These are phyloP conservation scores for Charaxes varanes DNA, from an alignment of 1,140 invertebrate genomes.

Conservation along the genomic window DNA sequence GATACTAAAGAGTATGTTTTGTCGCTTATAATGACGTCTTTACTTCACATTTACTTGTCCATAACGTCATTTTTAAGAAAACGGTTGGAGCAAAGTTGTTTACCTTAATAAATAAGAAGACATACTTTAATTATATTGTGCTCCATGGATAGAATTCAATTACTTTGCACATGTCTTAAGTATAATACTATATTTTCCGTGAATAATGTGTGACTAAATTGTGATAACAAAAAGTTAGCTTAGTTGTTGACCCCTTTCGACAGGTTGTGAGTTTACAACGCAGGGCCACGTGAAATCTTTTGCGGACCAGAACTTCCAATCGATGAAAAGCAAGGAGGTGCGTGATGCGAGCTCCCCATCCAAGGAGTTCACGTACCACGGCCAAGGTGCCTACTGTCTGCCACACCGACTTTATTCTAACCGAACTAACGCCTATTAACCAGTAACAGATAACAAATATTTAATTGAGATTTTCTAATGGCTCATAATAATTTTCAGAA, in stretches of 20 bases:
- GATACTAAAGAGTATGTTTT: no score
- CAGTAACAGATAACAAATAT: constrained; percentile 33
- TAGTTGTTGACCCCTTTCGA: constrained; percentile 27
- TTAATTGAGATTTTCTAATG: constrained; percentile 3
- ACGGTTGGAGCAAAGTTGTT: no score
- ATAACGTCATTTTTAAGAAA: no score
- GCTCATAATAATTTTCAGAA: constrained; percentile 45
- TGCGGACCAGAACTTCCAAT: constrained; percentile 82
- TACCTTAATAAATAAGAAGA: no score
- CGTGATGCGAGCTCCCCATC: constrained; percentile 84
- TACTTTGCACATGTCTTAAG: no score
- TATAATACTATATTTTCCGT: no score
- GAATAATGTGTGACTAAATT: no score
- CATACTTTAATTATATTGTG: no score
- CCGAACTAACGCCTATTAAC: constrained; percentile 63
- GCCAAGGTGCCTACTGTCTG: constrained; percentile 57
- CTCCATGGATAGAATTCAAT: no score
- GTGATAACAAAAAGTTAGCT: constrained; percentile 34
- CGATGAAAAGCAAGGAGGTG: constrained; percentile 84
- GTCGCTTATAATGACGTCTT: no score
- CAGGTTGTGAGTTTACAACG: constrained; percentile 66
- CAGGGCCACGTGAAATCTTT: constrained; percentile 80
- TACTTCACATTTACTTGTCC: no score
- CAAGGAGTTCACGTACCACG: constrained; percentile 75
- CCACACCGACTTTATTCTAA: constrained; percentile 41